Evolutionary conservation across 2,888 invertebrate genomes (phyloP).

Genomic region (Torymus auratus): DNA sequence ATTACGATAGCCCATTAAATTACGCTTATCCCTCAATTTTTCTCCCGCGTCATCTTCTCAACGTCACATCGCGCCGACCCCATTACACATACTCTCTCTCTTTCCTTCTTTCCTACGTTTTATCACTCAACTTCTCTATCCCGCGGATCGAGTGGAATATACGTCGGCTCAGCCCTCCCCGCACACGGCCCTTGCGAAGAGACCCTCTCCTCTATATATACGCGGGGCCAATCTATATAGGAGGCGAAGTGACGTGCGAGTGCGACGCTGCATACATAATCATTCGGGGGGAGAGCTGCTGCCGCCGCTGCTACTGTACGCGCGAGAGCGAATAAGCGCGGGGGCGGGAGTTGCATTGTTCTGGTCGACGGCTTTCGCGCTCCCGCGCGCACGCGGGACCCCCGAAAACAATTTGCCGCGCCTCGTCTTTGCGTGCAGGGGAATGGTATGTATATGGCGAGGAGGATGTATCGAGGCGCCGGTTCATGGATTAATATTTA

Average conservation of each 20-base stretch:
- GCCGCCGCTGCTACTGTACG: conserved; percentile 31
- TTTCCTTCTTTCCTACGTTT: background rate
- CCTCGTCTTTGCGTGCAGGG: background rate
- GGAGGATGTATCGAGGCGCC: background rate
- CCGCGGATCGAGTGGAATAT: background rate
- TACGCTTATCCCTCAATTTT: no score
- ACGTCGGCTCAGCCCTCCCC: conserved; percentile 8
- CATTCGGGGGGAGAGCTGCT: conserved; percentile 59
- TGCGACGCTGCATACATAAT: conserved; percentile 69
- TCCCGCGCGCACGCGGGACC: background rate
- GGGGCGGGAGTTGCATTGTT: conserved; percentile 50
- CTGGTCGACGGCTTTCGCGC: conserved; percentile 1
- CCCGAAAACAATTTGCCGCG: conserved; percentile 34
- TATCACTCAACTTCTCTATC: background rate
- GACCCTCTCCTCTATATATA: background rate
- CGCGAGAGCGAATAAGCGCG: background rate
- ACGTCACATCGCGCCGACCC: background rate
- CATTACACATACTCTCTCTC: background rate
- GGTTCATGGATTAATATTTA: background rate
- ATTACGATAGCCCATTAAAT: no score
- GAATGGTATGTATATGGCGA: background rate
- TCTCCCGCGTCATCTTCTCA: no score
- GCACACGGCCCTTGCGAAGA: no score
- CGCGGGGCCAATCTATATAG: conserved; percentile 34
- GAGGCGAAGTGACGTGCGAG: conserved; percentile 62